Percentiles rank a stretch among this genome's conserved stretches.
phyloP scores from a whole-genome alignment of 2,888 invertebrate species.

The Nomada fabriciana region DNA sequence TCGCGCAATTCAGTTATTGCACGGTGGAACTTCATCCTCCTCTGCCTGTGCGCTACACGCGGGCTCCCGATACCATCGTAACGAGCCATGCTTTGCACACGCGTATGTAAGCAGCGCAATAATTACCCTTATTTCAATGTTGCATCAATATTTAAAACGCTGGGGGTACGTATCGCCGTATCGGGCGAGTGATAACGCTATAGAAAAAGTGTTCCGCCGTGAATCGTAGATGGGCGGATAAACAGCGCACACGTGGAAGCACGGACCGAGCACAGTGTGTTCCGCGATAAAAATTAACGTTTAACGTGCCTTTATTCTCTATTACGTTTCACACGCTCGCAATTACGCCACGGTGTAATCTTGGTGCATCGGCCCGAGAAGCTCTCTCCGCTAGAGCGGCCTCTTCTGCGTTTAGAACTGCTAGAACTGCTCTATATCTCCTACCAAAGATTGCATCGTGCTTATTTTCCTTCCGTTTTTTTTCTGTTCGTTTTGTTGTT shows the following conservation, averaged over 20 bases:
- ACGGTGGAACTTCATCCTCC: neutral
- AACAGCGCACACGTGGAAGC: neutral
- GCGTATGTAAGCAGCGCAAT: neutral
- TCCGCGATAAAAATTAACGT: constrained; percentile 15
- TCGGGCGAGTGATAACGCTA: neutral
- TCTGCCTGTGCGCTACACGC: neutral
- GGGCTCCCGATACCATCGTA: neutral
- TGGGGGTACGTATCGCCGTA: neutral
- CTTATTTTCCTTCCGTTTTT: neutral
- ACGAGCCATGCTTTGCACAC: neutral
- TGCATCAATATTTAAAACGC: neutral
- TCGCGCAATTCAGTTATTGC: neutral
- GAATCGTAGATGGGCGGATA: neutral
- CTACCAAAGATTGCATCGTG: constrained; percentile 11
- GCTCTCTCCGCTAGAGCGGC: neutral
- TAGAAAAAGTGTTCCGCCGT: neutral
- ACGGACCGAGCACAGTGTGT: neutral
- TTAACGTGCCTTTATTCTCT: neutral
- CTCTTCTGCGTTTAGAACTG: neutral
- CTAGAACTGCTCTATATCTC: neutral
- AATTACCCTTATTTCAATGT: neutral
- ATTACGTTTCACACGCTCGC: neutral
- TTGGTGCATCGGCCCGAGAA: neutral
- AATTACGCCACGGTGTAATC: constrained; percentile 1
- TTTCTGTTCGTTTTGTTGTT: too few relatives aligned